These are phyloP conservation scores for Endomychus coccineus DNA, from an alignment of 2,888 invertebrate genomes.

Conservation along the genomic window DNA sequence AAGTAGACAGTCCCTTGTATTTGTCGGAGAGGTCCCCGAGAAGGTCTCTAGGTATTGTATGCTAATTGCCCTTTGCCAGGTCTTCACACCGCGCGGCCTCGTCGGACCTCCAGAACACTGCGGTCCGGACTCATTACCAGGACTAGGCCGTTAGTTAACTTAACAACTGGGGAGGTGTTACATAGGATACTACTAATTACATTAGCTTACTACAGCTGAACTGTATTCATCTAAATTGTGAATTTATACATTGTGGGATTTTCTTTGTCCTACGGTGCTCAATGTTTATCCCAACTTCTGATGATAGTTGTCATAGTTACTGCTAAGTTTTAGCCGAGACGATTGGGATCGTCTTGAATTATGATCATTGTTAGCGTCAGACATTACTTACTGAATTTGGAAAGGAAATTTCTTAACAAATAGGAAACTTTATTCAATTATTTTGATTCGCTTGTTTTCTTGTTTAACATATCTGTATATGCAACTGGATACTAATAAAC, in stretches of 20 bases:
- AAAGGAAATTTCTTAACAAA: no score
- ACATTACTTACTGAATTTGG: no score
- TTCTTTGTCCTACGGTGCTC: conserved; percentile 23
- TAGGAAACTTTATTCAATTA: no score
- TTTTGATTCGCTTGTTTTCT: no score
- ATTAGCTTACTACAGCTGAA: conserved; percentile 34
- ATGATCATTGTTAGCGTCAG: no score
- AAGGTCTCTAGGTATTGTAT: conserved; percentile 33
- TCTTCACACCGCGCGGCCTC: conserved; percentile 29
- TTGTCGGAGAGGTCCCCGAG: conserved; percentile 21
- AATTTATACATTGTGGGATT: conserved; percentile 30
- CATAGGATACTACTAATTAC: conserved; percentile 36
- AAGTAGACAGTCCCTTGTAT: conserved; percentile 11
- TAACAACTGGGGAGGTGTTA: conserved; percentile 36
- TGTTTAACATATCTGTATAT: no score
- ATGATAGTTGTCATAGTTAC: no score
- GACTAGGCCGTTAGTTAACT: conserved; percentile 29
- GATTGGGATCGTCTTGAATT: no score
- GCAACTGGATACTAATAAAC: no score
- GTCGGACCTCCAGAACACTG: conserved; percentile 27
- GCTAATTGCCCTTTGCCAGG: conserved; percentile 33
- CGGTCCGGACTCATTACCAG: conserved; percentile 34
- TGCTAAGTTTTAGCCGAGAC: no score
- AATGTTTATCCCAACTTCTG: conserved; percentile 26
- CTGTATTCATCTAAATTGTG: conserved; percentile 31